These are phyloP conservation scores for Penaeus indicus DNA, from an alignment of 1,140 invertebrate genomes.

Conservation along the genomic window DNA sequence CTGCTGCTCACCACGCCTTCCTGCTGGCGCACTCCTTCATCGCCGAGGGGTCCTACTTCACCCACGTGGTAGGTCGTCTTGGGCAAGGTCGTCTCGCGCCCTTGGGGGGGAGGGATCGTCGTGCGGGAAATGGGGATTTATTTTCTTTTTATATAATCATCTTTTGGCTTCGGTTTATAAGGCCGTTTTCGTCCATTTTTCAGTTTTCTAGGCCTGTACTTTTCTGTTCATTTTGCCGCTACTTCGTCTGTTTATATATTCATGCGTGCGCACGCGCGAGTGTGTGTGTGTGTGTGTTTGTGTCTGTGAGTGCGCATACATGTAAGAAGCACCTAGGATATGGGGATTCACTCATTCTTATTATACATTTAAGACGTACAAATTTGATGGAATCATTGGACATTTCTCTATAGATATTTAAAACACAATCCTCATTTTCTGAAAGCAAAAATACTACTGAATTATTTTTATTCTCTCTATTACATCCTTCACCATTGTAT, in stretches of 20 bases:
- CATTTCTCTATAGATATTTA: too few relatives aligned
- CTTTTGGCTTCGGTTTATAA: too few relatives aligned
- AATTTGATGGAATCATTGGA: too few relatives aligned
- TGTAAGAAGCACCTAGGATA: background rate
- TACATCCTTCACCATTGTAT: too few relatives aligned
- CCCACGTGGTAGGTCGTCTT: slow-evolving; percentile 44
- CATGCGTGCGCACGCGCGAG: background rate
- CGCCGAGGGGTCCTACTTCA: slow-evolving; percentile 42
- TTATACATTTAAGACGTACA: too few relatives aligned
- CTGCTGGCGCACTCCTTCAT: slow-evolving; percentile 59
- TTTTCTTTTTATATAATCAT: too few relatives aligned
- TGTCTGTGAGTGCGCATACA: background rate
- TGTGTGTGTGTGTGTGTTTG: background rate
- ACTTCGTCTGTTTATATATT: background rate
- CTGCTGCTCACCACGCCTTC: slow-evolving; percentile 59
- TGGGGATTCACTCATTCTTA: too few relatives aligned
- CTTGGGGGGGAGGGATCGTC: background rate
- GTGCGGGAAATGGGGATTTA: background rate
- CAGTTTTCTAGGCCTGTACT: too few relatives aligned
- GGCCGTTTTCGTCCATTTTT: background rate
- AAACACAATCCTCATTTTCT: too few relatives aligned
- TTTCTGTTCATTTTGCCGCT: too few relatives aligned
- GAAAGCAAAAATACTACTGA: too few relatives aligned
- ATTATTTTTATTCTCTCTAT: too few relatives aligned
- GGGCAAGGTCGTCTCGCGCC: background rate